Evolutionary conservation across 2,797 vertebrate species (phyloP).

Genomic region (Trematomus bernacchii): DNA sequence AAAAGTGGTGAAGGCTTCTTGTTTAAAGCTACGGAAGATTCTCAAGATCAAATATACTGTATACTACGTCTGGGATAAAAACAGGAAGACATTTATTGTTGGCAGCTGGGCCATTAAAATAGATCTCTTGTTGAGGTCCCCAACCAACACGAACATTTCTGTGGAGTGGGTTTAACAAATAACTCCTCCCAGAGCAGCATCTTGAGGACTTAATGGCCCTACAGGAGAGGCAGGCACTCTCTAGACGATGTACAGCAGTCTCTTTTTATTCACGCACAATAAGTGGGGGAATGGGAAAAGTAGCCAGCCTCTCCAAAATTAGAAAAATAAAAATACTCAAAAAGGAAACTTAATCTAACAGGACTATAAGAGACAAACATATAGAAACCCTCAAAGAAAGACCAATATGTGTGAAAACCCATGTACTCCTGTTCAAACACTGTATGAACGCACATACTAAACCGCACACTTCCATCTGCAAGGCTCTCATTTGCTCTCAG

Average conservation of each 20-base stretch:
- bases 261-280: slow-evolving; percentile 36
- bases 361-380: slow-evolving; percentile 6
- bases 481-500: slow-evolving; percentile 72
- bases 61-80: slow-evolving; percentile 66
- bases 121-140: slow-evolving; percentile 48
- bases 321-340: slow-evolving; percentile 21
- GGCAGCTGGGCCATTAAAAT: slow-evolving; percentile 68
- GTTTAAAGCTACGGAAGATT: slow-evolving; percentile 53
- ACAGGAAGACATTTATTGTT: slow-evolving; percentile 62
- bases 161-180: slow-evolving; percentile 67
- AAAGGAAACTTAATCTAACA: slow-evolving; percentile 33
- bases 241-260: slow-evolving; percentile 35
- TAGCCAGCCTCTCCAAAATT: slow-evolving; percentile 3
- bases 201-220: slow-evolving; percentile 66
- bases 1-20: slow-evolving; percentile 29
- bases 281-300: slow-evolving; percentile 5
- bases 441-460: slow-evolving; percentile 46
- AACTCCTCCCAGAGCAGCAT: slow-evolving; percentile 64
- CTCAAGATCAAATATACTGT: slow-evolving; percentile 63
- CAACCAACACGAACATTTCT: slow-evolving; percentile 55
- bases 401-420: slow-evolving; percentile 42
- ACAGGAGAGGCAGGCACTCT: slow-evolving; percentile 63
- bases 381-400: slow-evolving; percentile 13
- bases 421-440: slow-evolving; percentile 42
- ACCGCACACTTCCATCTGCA: slow-evolving; percentile 66